A percentile compares a stretch with the other conserved stretches of the same genome.
Evolutionary conservation across 2,888 invertebrate genomes (phyloP).

Genomic region (Portevinia maculata): DNA sequence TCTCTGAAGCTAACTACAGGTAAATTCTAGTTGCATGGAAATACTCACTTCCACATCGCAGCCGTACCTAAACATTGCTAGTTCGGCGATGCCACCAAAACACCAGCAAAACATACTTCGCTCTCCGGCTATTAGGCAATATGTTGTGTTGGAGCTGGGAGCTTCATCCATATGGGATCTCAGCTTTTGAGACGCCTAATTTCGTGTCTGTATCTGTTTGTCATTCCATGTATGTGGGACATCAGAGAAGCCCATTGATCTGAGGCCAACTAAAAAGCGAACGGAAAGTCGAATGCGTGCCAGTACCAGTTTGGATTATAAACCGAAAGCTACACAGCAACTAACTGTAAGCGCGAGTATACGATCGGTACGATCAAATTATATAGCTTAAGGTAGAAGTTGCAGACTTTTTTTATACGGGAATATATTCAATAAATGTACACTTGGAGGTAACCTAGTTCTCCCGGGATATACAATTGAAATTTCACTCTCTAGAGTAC

Average conservation of each 20-base stretch:
- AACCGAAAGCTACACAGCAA: conserved; percentile 54
- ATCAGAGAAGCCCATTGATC: conserved; percentile 67
- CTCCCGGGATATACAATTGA: conserved; percentile 17
- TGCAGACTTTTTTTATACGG: neutral
- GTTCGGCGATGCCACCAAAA: neutral
- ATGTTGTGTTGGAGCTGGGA: neutral
- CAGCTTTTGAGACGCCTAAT: conserved; percentile 19
- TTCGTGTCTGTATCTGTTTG: conserved; percentile 15
- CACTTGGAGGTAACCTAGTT: conserved; percentile 60
- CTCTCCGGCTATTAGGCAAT: conserved; percentile 8
- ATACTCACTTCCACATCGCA: conserved; percentile 5
- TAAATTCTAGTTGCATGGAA: neutral
- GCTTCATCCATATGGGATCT: neutral
- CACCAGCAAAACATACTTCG: neutral
- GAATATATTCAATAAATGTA: conserved; percentile 10
- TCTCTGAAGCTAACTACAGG: conserved; percentile 33
- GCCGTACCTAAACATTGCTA: neutral
- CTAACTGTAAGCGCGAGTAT: conserved; percentile 39
- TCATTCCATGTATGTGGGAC: conserved; percentile 31
- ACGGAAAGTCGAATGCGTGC: conserved; percentile 64
- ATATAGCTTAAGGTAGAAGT: neutral
- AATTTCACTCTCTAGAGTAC: conserved; percentile 64
- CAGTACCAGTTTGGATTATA: conserved; percentile 67
- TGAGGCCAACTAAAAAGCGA: conserved; percentile 61
- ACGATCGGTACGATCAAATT: neutral